Conservation (phyloP, 2,113 vertebrate species). For the Macrotis lagotis region DNA sequence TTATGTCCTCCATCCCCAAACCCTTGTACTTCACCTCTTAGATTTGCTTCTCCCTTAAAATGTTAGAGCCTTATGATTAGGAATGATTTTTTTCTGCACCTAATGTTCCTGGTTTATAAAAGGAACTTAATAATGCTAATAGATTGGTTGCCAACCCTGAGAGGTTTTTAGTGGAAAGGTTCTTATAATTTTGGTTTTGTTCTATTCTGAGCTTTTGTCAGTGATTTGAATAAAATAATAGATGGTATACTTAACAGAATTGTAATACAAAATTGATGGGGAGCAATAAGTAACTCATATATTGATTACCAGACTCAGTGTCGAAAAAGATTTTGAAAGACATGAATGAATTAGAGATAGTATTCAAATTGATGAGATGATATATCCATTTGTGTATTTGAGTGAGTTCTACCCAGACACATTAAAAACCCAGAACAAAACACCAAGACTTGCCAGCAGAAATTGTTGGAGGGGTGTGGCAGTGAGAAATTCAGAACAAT, state of each 20-base stretch:
- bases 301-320: neutral
- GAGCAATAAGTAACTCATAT: neutral
- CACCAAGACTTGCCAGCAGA: neutral
- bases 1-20: neutral
- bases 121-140: neutral
- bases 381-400: neutral
- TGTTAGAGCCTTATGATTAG: neutral
- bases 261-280: neutral
- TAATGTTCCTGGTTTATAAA: neutral
- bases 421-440: neutral
- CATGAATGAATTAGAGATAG: neutral
- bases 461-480: neutral
- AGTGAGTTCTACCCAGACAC: neutral
- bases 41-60: neutral
- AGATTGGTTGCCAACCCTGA: neutral
- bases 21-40: neutral
- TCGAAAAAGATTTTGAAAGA: neutral
- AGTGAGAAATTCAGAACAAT: neutral
- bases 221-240: neutral
- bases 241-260: neutral
- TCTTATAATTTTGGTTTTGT: neutral
- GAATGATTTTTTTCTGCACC: neutral
- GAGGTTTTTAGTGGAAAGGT: neutral
- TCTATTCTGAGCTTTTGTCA: neutral
- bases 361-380: neutral